Conservation (phyloP, 2,888 invertebrate species). For the Pterobdella sp. region DNA sequence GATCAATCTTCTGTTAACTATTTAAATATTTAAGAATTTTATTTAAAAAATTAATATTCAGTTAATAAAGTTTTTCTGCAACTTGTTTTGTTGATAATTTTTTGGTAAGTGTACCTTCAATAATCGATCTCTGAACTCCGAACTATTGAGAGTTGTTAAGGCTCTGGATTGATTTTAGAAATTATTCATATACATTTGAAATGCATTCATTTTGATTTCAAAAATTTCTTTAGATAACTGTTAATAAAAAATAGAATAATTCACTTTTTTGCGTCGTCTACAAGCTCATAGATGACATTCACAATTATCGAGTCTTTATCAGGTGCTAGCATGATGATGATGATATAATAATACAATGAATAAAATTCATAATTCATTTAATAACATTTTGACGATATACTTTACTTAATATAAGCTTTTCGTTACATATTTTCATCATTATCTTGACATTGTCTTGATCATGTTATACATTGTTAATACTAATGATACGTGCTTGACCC, state of each 20-base stretch:
- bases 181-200: not conserved
- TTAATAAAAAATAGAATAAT: not conserved
- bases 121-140: constrained; percentile 73
- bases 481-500: too few relatives aligned
- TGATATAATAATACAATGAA: not conserved
- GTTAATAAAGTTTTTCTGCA: too few relatives aligned
- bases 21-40: not conserved
- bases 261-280: constrained; percentile 30
- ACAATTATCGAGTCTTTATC: not conserved
- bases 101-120: constrained; percentile 61
- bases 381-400: not conserved
- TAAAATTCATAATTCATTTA: not conserved
- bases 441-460: too few relatives aligned
- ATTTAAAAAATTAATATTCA: not conserved
- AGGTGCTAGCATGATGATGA: not conserved
- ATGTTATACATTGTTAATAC: too few relatives aligned
- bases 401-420: too few relatives aligned
- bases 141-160: constrained; percentile 62
- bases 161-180: too few relatives aligned
- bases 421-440: constrained; percentile 13
- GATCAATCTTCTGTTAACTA: too few relatives aligned
- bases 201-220: not conserved
- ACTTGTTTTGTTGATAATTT: not conserved
- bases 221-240: not conserved
- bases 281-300: constrained; percentile 16